phyloP scores from a whole-genome alignment of 2,113 vertebrate species.

The Grallaria varia region DNA sequence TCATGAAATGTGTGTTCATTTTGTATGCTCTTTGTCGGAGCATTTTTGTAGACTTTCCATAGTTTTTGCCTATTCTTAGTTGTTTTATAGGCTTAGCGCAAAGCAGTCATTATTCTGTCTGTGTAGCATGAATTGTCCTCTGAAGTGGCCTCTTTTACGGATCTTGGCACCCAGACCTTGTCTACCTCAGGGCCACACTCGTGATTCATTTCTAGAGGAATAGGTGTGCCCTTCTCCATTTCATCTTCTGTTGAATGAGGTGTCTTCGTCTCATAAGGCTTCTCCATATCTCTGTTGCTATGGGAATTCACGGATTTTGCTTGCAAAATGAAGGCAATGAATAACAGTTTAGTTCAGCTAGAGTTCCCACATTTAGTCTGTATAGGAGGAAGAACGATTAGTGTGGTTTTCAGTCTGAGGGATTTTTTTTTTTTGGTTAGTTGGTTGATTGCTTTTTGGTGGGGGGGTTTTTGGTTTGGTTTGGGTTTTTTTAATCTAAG shows the following conservation, averaged over 20 bases:
- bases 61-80: conserved; percentile 4
- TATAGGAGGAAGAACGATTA: background rate
- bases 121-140: background rate
- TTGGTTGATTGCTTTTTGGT: background rate
- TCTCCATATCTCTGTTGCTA: background rate
- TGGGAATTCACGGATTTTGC: background rate
- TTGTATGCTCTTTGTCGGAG: background rate
- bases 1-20: background rate
- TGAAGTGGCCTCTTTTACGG: background rate
- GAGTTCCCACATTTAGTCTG: background rate
- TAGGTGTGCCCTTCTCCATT: background rate
- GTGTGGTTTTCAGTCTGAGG: background rate
- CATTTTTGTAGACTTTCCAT: background rate
- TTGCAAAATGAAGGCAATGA: background rate
- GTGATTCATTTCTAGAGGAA: background rate
- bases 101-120: conserved; percentile 29
- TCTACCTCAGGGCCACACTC: background rate
- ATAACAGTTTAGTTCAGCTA: background rate
- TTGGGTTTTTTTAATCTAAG: background rate
- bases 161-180: background rate
- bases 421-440: background rate
- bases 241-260: background rate
- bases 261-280: background rate
- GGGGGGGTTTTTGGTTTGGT: background rate
- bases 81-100: background rate